phyloP scores from a whole-genome alignment of 2,888 invertebrate genomes.

The Patella caerulea region DNA sequence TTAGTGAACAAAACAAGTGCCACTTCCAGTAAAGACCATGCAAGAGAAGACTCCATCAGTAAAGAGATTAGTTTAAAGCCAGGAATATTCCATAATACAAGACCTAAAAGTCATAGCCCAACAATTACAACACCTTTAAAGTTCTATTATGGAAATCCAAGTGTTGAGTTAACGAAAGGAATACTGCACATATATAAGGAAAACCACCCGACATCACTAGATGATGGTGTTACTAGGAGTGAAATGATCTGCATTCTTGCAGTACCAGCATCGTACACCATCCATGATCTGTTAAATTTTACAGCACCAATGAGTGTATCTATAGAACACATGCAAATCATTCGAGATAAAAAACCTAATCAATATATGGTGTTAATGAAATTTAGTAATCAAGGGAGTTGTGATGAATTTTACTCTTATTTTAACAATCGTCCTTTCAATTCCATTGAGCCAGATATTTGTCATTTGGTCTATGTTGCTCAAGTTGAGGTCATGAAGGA shows the following conservation, averaged over 20 bases:
- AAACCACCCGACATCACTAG: constrained; percentile 77
- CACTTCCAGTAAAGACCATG: not conserved
- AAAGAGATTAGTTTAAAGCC: constrained; percentile 25
- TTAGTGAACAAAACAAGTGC: not conserved
- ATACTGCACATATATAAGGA: constrained; percentile 97
- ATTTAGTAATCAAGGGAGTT: constrained; percentile 80
- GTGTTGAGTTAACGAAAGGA: constrained; percentile 96
- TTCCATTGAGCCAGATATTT: constrained; percentile 91
- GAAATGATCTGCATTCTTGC: constrained; percentile 74
- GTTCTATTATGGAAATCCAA: constrained; percentile 96
- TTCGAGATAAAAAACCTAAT: constrained; percentile 89
- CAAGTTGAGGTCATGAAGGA: constrained; percentile 85
- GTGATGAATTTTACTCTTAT: constrained; percentile 91
- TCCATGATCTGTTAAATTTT: constrained; percentile 93
- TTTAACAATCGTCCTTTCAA: constrained; percentile 95
- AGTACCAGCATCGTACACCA: constrained; percentile 76
- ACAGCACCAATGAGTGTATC: constrained; percentile 86
- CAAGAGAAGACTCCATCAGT: constrained; percentile 25
- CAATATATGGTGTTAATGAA: constrained; percentile 98
- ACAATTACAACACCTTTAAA: constrained; percentile 63
- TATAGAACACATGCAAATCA: constrained; percentile 89
- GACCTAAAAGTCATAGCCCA: constrained; percentile 60
- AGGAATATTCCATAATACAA: constrained; percentile 37
- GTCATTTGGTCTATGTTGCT: constrained; percentile 96
- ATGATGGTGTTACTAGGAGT: constrained; percentile 75